Percentiles rank a stretch among this genome's conserved stretches.
phyloP scores from a whole-genome alignment of 2,888 invertebrate species.

The Caradrina kadenii region DNA sequence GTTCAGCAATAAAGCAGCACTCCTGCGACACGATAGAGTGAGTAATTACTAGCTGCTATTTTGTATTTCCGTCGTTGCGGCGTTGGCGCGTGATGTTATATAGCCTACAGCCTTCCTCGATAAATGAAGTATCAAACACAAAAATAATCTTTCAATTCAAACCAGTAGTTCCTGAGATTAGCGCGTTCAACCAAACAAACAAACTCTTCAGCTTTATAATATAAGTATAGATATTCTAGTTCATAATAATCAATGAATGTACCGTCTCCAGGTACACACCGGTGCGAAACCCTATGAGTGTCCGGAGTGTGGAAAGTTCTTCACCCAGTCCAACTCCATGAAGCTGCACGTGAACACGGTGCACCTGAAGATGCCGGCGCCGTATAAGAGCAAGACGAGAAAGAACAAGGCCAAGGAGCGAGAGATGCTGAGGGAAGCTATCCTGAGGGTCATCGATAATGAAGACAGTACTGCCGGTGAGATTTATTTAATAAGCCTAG shows the following conservation, averaged over 20 bases:
- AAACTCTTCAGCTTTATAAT: no score
- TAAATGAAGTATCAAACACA: no score
- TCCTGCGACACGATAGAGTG: slow-evolving; percentile 78
- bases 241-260: not conserved
- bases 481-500: no score
- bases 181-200: no score
- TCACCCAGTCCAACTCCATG: slow-evolving; percentile 82
- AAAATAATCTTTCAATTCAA: no score
- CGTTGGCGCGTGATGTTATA: no score
- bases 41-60: slow-evolving; percentile 55
- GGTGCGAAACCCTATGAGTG: slow-evolving; percentile 81
- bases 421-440: slow-evolving; percentile 37
- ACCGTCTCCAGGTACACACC: slow-evolving; percentile 77
- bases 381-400: slow-evolving; percentile 71
- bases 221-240: no score
- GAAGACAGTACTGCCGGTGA: slow-evolving; percentile 47
- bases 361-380: slow-evolving; percentile 78
- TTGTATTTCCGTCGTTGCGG: no score
- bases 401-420: slow-evolving; percentile 51
- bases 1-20: slow-evolving; percentile 80
- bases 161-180: no score
- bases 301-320: slow-evolving; percentile 77
- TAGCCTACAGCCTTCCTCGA: no score
- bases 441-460: slow-evolving; percentile 17
- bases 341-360: slow-evolving; percentile 82